Evolutionary conservation across 2,888 invertebrate genomes (phyloP).

Genomic region (Eilema depressum): DNA sequence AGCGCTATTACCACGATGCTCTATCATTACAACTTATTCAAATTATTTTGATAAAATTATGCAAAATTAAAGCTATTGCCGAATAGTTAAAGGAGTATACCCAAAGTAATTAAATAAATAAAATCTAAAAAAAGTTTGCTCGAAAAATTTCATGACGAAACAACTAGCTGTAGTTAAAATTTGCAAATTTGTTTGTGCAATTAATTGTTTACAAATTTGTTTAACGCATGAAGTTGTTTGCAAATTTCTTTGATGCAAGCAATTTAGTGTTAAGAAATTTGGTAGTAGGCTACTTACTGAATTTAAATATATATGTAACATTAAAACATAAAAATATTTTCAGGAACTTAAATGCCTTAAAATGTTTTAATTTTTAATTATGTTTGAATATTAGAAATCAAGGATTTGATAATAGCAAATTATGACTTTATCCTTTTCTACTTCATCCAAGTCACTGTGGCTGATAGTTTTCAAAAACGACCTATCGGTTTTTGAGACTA

Average conservation of each 20-base stretch:
- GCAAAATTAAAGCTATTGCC: not conserved
- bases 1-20: not conserved
- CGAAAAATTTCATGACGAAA: not conserved
- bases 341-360: too few species aligned
- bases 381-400: too few species aligned
- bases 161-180: not conserved
- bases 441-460: not conserved
- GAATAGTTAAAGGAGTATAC: too few species aligned
- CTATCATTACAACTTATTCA: not conserved
- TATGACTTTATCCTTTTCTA: too few species aligned
- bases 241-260: too few species aligned
- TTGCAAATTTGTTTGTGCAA: not conserved
- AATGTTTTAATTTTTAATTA: not conserved
- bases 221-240: too few species aligned
- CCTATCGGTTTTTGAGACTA: not conserved
- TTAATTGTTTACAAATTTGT: not conserved
- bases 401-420: too few species aligned
- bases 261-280: too few species aligned
- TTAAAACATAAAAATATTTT: too few species aligned
- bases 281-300: not conserved
- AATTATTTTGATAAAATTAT: not conserved
- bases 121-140: too few species aligned
- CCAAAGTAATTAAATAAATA: too few species aligned
- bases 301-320: too few species aligned
- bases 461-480: not conserved